Conservation (phyloP, 2,113 vertebrate species). For the Mastomys coucha region DNA sequence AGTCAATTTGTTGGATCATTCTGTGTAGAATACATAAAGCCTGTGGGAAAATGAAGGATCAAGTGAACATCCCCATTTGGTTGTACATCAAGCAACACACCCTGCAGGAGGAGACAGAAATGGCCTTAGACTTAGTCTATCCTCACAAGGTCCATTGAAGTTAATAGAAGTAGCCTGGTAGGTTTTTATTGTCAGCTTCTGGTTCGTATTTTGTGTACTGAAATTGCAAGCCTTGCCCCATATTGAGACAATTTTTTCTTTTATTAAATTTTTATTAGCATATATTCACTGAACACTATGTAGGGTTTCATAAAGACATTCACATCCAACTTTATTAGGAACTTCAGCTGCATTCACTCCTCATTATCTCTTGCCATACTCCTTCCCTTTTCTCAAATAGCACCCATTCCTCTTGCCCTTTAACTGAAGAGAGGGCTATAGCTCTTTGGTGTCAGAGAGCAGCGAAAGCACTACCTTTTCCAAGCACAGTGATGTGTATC, state of each 20-base stretch:
- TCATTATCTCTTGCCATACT: too few species aligned
- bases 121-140: background rate
- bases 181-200: background rate
- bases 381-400: background rate
- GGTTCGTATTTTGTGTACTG: background rate
- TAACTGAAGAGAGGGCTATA: background rate
- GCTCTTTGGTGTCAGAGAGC: background rate
- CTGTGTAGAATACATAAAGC: background rate
- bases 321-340: background rate
- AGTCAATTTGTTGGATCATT: background rate
- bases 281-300: background rate
- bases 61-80: background rate
- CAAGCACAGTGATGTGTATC: background rate
- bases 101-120: background rate
- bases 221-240: background rate
- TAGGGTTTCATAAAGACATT: background rate
- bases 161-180: conserved; percentile 12
- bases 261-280: background rate
- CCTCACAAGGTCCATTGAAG: background rate
- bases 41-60: background rate
- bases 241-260: background rate
- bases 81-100: background rate
- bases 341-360: background rate
- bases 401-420: background rate
- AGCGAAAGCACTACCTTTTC: background rate